Conservation (phyloP, 2,113 vertebrate species). For the Tetrax tetrax region DNA sequence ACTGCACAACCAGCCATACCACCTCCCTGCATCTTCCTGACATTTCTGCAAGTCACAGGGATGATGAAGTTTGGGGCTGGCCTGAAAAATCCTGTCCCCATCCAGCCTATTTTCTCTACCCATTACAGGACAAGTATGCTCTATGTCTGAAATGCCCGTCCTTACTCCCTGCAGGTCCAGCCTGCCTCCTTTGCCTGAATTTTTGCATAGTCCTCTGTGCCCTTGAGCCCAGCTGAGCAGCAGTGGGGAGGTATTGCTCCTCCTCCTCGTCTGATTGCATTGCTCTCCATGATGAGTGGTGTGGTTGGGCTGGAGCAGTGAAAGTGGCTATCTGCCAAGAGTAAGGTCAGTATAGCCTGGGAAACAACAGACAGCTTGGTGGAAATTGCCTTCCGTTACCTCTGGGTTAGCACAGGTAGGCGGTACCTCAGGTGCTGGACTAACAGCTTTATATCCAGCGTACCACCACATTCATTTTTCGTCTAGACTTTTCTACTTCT, state of each 20-base stretch:
- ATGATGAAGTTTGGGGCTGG: not conserved
- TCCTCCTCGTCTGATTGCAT: not conserved
- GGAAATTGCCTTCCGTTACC: not conserved
- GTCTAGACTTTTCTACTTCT: not conserved
- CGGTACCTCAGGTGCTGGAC: not conserved
- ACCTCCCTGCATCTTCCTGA: not conserved
- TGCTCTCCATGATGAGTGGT: not conserved
- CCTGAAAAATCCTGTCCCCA: not conserved
- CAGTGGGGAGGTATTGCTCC: not conserved
- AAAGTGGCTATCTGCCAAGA: slow-evolving; percentile 4
- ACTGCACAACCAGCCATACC: not conserved
- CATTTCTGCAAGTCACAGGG: not conserved
- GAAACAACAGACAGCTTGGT: not conserved
- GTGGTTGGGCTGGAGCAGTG: not conserved
- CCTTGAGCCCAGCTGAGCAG: slow-evolving; percentile 35
- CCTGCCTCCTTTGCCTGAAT: not conserved
- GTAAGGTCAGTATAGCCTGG: slow-evolving; percentile 33
- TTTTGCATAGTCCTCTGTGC: not conserved
- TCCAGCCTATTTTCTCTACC: not conserved
- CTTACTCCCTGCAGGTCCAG: not conserved
- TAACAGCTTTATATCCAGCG: not conserved
- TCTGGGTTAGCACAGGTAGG: not conserved
- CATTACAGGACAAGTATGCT: not conserved
- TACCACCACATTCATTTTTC: not conserved
- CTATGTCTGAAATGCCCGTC: not conserved